These are phyloP conservation scores for Falco berigora DNA, from an alignment of 2,797 vertebrate species.

Conservation along the genomic window DNA sequence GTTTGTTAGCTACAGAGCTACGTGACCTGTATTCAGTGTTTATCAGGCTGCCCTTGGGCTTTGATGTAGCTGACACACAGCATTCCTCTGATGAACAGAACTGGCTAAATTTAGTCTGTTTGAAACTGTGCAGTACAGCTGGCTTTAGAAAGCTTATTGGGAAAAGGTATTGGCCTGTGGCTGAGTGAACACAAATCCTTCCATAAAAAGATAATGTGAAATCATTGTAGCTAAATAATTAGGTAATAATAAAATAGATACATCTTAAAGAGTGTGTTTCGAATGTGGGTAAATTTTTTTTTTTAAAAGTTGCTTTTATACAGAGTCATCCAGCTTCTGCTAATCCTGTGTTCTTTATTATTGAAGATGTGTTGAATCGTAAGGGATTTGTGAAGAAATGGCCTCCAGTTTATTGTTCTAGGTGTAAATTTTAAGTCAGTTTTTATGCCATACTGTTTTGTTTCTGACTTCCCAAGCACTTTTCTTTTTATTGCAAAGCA, in stretches of 20 bases:
- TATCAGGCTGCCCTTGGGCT: slow-evolving; percentile 80
- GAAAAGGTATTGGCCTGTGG: slow-evolving; percentile 60
- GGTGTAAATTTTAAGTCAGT: slow-evolving; percentile 34
- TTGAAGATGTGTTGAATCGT: neutral
- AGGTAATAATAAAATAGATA: neutral
- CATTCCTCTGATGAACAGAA: slow-evolving; percentile 81
- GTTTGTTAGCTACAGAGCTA: slow-evolving; percentile 81
- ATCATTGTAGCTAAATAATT: slow-evolving; percentile 22
- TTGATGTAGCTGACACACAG: slow-evolving; percentile 80
- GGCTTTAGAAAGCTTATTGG: slow-evolving; percentile 70
- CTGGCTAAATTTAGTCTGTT: slow-evolving; percentile 83
- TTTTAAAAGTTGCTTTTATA: neutral
- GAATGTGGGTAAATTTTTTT: neutral
- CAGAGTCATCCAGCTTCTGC: neutral
- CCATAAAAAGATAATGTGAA: slow-evolving; percentile 41
- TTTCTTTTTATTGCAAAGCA: neutral
- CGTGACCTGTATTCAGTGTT: slow-evolving; percentile 83
- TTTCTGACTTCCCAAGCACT: too few species aligned
- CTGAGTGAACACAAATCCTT: slow-evolving; percentile 58
- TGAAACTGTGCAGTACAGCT: slow-evolving; percentile 73
- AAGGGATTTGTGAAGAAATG: slow-evolving; percentile 29
- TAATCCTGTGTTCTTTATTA: slow-evolving; percentile 27
- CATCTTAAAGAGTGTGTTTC: neutral
- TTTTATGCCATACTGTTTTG: neutral
- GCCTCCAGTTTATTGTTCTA: slow-evolving; percentile 15